Percentiles rank a stretch among this genome's conserved stretches.
Evolutionary conservation across 2,797 vertebrate genomes (phyloP).

Genomic region (Orestias chungarensis): DNA sequence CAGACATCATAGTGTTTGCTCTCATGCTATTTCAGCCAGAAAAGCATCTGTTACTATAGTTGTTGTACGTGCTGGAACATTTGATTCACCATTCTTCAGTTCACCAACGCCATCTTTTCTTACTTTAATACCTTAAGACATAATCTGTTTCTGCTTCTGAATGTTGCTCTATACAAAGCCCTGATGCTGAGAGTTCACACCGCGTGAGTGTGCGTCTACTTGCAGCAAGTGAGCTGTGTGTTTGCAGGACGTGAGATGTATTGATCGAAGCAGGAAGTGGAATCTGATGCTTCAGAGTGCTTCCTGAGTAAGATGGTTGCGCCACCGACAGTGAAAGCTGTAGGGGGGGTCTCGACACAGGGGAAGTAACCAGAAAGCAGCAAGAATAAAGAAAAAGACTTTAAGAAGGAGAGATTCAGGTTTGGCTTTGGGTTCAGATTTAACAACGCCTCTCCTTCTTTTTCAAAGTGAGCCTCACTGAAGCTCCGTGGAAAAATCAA

Average conservation of each 20-base stretch:
- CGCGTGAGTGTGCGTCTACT: background rate
- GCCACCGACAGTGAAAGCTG: constrained; percentile 45
- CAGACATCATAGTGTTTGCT: background rate
- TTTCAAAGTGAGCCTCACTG: constrained; percentile 39
- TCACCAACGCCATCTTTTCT: constrained; percentile 17
- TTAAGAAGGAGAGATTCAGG: constrained; percentile 31
- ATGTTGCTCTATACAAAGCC: constrained; percentile 8
- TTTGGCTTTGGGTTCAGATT: constrained; percentile 70
- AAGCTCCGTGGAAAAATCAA: constrained; percentile 40
- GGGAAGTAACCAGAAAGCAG: constrained; percentile 28
- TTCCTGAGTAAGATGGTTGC: constrained; percentile 79
- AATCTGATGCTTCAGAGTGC: constrained; percentile 80
- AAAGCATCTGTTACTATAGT: background rate
- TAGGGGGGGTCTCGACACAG: constrained; percentile 27
- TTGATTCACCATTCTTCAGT: background rate
- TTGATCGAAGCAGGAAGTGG: constrained; percentile 84
- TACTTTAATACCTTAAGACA: constrained; percentile 1
- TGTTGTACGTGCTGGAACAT: background rate
- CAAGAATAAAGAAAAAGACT: constrained; percentile 33
- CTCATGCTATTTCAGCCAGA: background rate
- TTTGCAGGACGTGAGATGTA: constrained; percentile 70
- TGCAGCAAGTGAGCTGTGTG: constrained; percentile 49
- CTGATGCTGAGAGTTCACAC: constrained; percentile 19
- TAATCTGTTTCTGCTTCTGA: background rate
- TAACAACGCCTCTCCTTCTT: constrained; percentile 62